Percentiles rank a stretch among this genome's conserved stretches.
Conservation (phyloP, 2,888 invertebrate species). For the Cetonia aurata region DNA sequence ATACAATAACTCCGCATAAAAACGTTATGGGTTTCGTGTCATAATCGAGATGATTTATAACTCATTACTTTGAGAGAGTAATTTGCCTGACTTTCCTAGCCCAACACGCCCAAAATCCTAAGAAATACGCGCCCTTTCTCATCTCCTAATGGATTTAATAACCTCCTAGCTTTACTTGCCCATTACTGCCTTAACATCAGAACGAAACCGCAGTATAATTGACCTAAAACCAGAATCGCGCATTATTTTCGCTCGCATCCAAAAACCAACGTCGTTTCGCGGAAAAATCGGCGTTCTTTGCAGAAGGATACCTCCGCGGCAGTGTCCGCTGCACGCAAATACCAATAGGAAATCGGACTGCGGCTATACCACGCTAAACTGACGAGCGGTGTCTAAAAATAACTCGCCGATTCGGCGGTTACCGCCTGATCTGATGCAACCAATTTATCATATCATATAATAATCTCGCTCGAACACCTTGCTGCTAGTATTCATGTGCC, state of each 20-base stretch:
- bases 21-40: no score
- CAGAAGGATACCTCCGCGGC: no score
- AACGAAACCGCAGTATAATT: slow-evolving; percentile 12
- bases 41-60: no score
- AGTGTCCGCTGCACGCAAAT: no score
- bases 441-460: slow-evolving; percentile 41
- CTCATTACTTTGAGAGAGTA: no score
- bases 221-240: background rate
- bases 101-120: no score
- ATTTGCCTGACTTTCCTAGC: no score
- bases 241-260: background rate
- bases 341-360: slow-evolving; percentile 31
- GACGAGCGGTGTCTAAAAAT: slow-evolving; percentile 39
- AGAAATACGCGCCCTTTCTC: no score
- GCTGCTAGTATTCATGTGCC: slow-evolving; percentile 9
- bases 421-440: slow-evolving; percentile 42
- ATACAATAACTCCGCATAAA: no score
- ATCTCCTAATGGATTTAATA: no score
- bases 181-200: no score
- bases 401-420: slow-evolving; percentile 4
- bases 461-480: slow-evolving; percentile 18
- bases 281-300: background rate
- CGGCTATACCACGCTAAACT: background rate
- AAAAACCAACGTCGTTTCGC: background rate
- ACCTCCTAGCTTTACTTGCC: no score